Evolutionary conservation across 1,140 invertebrate species (phyloP), one percentile per base, ranked within the genome.

Genomic region (Chelonus insularis): DNA sequence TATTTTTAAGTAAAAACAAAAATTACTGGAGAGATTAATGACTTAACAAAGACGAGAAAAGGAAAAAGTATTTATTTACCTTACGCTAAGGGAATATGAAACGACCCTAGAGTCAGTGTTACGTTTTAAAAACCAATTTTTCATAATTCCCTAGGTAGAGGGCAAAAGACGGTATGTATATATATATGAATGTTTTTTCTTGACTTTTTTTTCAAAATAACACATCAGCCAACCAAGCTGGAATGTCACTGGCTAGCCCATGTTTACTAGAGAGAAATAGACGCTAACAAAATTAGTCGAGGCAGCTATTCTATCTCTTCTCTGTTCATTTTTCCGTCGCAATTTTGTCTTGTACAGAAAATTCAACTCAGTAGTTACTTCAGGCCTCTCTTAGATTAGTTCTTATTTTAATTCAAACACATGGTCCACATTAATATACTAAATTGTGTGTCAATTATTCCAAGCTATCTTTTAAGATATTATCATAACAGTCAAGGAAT

Each of bases 121-220:
- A 16, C 48, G 20, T 51, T 51, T 51, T 51, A 51, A 32, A 51
- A 51, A 51, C 23, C 48, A 51, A 51, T 51, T 51, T 51, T 51
- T 51, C 48, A 51, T 51, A 51, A 18, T 36, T 34, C 25, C 12
- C 48, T 11, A 14, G 12, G 25, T 34, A 21, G 29, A 34, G 14
- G n/a, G 34, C 23, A 51, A 51, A 34, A 34, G 5, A 29, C 20
- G 3, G 23, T n/a, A 9, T n/a, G 20, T 18, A 20, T 21, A 25
- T 34, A 34, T 21, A 51, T 34, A 51, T 34, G 34, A n/a, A 51
- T 51, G 9, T 12, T 14, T 34, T 14, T 9, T 32, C 34, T 32
- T 51, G 32, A 14, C 1, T 34, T 34, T 36, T 14, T 16, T 51
- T 51, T 16, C 25, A 9, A 11, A 12, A 29, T 29, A 29, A 9